Evolutionary conservation across 64 coral and sea anemone genomes (phyloP).

Genomic region (Montipora sp.): DNA sequence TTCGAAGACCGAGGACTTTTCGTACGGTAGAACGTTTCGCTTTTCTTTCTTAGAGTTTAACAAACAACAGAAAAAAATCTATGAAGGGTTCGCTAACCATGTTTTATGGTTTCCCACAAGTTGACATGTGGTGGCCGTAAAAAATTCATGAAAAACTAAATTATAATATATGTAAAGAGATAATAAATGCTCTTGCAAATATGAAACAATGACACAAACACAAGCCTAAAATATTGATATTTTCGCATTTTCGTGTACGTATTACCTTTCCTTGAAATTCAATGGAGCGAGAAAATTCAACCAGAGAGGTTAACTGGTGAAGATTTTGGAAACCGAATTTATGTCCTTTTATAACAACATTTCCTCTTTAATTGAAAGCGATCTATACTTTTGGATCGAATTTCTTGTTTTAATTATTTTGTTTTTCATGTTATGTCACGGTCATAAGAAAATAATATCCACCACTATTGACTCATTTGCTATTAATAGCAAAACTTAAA

Average conservation of each 20-base stretch:
- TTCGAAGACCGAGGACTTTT: not conserved
- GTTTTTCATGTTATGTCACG: not conserved
- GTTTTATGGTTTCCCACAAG: not conserved
- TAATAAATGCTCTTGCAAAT: not conserved
- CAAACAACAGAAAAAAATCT: not conserved
- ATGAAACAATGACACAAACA: no score
- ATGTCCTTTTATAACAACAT: not conserved
- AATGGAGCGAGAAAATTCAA: no score
- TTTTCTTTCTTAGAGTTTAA: not conserved
- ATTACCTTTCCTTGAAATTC: no score
- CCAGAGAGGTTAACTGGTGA: no score
- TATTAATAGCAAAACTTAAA: not conserved
- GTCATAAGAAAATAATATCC: not conserved
- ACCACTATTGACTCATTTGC: not conserved
- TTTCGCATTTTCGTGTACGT: no score
- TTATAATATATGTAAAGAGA: not conserved
- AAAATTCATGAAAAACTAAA: not conserved
- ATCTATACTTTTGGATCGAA: not conserved
- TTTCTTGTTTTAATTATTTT: not conserved
- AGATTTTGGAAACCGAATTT: not conserved
- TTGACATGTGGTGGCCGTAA: not conserved
- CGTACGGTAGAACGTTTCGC: not conserved
- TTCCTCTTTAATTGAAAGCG: not conserved
- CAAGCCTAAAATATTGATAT: no score
- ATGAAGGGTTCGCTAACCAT: not conserved